phyloP scores from a whole-genome alignment of 2,888 invertebrate genomes.

The Bhutanitis thaidina region DNA sequence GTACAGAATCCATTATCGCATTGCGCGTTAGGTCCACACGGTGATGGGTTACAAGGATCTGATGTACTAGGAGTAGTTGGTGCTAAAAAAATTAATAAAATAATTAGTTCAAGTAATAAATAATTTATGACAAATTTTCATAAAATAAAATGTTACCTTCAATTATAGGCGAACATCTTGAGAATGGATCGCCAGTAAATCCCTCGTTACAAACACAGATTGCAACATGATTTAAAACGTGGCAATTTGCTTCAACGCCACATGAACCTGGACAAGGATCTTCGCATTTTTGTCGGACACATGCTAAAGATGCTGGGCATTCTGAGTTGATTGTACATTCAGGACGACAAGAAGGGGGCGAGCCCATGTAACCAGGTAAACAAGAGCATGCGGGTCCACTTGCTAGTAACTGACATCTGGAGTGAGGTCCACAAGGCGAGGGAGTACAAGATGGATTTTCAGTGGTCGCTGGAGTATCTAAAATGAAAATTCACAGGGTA shows the following conservation, averaged over 20 bases:
- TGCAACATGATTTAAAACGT: conserved; percentile 89
- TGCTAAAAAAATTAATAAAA: conserved; percentile 33
- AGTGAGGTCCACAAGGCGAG: conserved; percentile 91
- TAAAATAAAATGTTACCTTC: conserved; percentile 43
- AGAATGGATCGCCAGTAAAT: conserved; percentile 90
- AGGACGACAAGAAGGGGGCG: conserved; percentile 88
- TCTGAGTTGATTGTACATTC: conserved; percentile 90
- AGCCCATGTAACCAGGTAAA: conserved; percentile 87
- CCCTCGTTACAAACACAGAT: conserved; percentile 88
- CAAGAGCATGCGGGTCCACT: conserved; percentile 90
- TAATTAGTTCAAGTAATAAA: too few relatives aligned
- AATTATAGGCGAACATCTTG: conserved; percentile 82
- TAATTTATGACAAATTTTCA: too few relatives aligned
- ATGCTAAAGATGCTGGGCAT: conserved; percentile 87
- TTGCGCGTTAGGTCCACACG: conserved; percentile 86
- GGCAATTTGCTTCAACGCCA: conserved; percentile 88
- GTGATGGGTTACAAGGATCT: conserved; percentile 85
- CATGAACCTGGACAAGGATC: conserved; percentile 92
- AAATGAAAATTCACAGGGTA: conserved; percentile 8
- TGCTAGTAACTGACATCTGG: conserved; percentile 86
- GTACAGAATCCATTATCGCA: conserved; percentile 85
- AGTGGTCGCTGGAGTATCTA: conserved; percentile 75
- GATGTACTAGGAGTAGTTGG: conserved; percentile 56
- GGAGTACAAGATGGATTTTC: conserved; percentile 88
- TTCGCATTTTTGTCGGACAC: conserved; percentile 88